Evolutionary conservation across 2,113 vertebrate species (phyloP).

Genomic region (Pristiophorus japonicus): DNA sequence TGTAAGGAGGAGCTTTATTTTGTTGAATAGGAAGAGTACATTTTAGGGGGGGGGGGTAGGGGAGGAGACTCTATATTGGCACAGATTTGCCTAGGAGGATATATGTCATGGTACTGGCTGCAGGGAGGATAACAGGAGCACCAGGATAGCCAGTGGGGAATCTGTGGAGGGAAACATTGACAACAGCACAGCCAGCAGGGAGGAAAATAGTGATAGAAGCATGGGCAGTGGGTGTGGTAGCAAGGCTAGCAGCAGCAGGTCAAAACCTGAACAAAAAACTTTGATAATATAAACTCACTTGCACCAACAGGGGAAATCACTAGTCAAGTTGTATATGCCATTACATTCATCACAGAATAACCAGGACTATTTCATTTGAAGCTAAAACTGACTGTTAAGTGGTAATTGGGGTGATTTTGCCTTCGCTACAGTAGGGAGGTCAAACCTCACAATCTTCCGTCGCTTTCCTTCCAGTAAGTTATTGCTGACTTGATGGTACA

Average conservation of each 20-base stretch:
- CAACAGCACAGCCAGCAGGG: background rate
- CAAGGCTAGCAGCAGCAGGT: background rate
- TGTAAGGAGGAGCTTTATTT: background rate
- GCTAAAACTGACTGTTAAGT: too few species aligned
- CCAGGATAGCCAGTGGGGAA: too few species aligned
- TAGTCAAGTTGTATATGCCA: too few species aligned
- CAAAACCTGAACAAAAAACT: background rate
- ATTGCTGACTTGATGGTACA: too few species aligned
- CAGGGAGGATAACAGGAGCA: background rate
- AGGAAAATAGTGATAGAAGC: background rate
- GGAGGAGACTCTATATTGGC: background rate
- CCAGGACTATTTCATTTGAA: too few species aligned
- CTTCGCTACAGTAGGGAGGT: too few species aligned
- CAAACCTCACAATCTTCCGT: too few species aligned
- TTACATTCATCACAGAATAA: too few species aligned
- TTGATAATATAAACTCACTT: background rate
- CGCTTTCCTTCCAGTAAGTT: too few species aligned
- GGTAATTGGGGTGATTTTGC: too few species aligned
- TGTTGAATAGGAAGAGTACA: background rate
- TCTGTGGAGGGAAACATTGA: too few species aligned
- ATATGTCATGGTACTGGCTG: background rate
- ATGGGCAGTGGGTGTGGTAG: background rate
- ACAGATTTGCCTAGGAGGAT: background rate
- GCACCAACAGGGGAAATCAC: background rate
- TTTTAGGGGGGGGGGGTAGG: background rate